phyloP scores from a whole-genome alignment of 2,888 invertebrate species.

The Microctonus hyperodae region DNA sequence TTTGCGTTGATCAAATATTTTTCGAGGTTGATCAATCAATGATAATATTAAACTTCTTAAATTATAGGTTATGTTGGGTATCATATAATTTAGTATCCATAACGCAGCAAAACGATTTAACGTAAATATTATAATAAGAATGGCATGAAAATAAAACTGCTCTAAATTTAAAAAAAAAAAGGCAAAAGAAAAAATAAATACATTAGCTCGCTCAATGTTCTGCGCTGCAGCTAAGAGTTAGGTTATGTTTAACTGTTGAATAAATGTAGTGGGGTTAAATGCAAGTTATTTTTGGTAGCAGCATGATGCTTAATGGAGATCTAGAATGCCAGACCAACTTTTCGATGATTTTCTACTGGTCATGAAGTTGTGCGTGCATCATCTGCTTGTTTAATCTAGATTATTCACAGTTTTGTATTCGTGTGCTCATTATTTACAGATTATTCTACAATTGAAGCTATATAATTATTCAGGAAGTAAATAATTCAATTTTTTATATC shows the following conservation, averaged over 20 bases:
- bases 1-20: too few relatives aligned
- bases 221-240: constrained; percentile 2
- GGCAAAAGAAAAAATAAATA: too few relatives aligned
- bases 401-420: background rate
- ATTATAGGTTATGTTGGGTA: too few relatives aligned
- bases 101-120: too few relatives aligned
- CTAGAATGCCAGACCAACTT: constrained; percentile 44
- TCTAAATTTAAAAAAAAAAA: too few relatives aligned
- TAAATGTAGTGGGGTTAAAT: constrained; percentile 44
- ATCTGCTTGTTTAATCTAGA: background rate
- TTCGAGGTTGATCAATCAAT: too few relatives aligned
- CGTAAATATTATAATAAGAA: too few relatives aligned
- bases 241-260: constrained; percentile 7
- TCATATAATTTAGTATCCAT: too few relatives aligned
- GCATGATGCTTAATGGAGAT: constrained; percentile 45
- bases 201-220: too few relatives aligned
- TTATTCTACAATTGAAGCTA: background rate
- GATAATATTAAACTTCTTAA: too few relatives aligned
- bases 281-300: constrained; percentile 55
- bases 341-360: constrained; percentile 47
- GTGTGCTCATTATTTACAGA: constrained; percentile 18
- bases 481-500: too few relatives aligned
- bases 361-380: constrained; percentile 34
- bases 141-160: background rate
- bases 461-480: too few relatives aligned